phyloP scores from a whole-genome alignment of 2,113 vertebrate genomes.

The Passer domesticus region DNA sequence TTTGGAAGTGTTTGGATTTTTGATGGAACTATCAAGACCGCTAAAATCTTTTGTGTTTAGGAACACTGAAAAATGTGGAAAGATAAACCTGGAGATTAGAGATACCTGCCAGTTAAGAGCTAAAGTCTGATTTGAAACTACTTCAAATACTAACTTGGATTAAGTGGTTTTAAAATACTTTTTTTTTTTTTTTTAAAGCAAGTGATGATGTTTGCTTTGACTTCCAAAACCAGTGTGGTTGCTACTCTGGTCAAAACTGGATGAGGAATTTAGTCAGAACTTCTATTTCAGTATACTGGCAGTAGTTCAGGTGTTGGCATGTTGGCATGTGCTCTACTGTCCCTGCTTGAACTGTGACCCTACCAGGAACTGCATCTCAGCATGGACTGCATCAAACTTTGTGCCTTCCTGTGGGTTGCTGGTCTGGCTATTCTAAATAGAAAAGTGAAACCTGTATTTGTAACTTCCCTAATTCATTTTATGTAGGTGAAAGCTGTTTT shows the following conservation, averaged over 20 bases:
- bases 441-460: not conserved
- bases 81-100: not conserved
- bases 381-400: not conserved
- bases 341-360: slow-evolving; percentile 49
- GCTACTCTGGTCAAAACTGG: not conserved
- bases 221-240: not conserved
- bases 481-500: not conserved
- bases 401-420: not conserved
- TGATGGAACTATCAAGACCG: not conserved
- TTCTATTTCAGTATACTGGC: not conserved
- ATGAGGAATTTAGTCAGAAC: not conserved
- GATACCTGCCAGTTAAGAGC: not conserved
- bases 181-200: not conserved
- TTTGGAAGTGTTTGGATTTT: not conserved
- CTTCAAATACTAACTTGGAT: not conserved
- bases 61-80: not conserved
- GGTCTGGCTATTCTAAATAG: not conserved
- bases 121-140: not conserved
- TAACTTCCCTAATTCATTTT: not conserved
- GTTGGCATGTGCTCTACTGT: not conserved
- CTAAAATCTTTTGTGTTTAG: not conserved
- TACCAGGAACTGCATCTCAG: not conserved
- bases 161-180: not conserved
- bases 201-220: not conserved
- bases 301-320: not conserved